Base-by-base conservation (phyloP, 2,888 invertebrate genomes). In the Cenopis cana region DNA sequence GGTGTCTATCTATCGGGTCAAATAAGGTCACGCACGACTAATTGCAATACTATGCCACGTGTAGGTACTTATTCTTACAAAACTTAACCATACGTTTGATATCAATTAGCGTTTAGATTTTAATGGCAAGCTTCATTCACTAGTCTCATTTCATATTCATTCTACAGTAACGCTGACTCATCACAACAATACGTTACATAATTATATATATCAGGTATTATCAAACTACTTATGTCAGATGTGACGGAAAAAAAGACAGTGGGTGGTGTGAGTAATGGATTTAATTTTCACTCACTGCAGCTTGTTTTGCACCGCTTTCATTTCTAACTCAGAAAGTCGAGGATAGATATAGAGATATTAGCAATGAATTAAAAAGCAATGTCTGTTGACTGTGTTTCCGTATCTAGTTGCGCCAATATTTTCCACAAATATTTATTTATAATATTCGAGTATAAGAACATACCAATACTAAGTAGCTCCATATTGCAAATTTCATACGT, bases 171-270 rank as follows among this genome's bases (percentile, higher is more conserved):
- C 33, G 68, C 72, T 75, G 76, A 76, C 49, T 74, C 72, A 77
- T 77, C 75, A 77, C 36, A 77, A 77, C 76, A 76, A 71, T 62
- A 49, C 6, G 65, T 76, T 75, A 76, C 66, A 68, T 74, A 73
- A 74, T 55, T 60, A 62, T 18, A 52, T 55, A 62, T 62, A n/a
- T 52, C 18, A 24, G 24, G 24, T 24, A 24, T 24, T 24, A 24
- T 24, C 4, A 3, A 24, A 24, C 24, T 1, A n/a, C n/a, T n/a
- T n/a, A 24, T 24, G 24, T 1, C 4, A 24, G 4, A 24, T 4
- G 24, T 24, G 24, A 24, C 24, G 4, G 24, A 24, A 24, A 24
- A 24, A 24, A 24, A 24, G 1, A 24, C 24, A 24, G 24, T 4
- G 24, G 1, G 4, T 24, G n/a, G n/a, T n/a, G n/a, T n/a, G n/a